Percentiles rank a stretch among this genome's conserved stretches.
phyloP scores from a whole-genome alignment of 2,888 invertebrate genomes.

The Callimorpha dominula region DNA sequence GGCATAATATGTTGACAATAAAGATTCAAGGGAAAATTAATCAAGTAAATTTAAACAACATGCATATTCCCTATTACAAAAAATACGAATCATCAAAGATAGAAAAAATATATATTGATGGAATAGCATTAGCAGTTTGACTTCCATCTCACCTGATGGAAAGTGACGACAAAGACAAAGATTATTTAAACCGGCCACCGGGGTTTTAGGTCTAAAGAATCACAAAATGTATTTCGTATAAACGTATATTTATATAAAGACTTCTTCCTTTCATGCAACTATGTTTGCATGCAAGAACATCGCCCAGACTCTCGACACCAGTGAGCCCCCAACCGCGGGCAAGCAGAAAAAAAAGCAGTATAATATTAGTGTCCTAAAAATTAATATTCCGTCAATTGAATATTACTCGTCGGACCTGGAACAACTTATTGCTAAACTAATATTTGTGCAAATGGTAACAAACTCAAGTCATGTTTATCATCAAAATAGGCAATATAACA shows the following conservation, averaged over 20 bases:
- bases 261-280: background rate
- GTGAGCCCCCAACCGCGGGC: no score
- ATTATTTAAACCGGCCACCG: background rate
- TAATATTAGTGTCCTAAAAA: no score
- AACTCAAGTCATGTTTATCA: constrained; percentile 10
- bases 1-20: no score
- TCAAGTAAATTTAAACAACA: no score
- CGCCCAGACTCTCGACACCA: background rate
- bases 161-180: background rate
- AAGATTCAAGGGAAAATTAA: no score
- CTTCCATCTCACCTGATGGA: background rate
- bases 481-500: constrained; percentile 13
- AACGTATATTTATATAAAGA: background rate
- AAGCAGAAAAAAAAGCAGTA: no score
- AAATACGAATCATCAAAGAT: background rate
- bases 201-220: background rate
- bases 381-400: background rate
- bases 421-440: background rate
- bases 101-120: background rate
- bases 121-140: background rate
- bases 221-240: background rate
- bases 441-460: background rate
- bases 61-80: no score
- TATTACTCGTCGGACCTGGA: background rate
- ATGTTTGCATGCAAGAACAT: background rate